Evolutionary conservation across 35 echinoderm and acorn worm species (phyloP), one percentile per base, ranked within the genome.

Genomic region (Ophiothrix spiculata): DNA sequence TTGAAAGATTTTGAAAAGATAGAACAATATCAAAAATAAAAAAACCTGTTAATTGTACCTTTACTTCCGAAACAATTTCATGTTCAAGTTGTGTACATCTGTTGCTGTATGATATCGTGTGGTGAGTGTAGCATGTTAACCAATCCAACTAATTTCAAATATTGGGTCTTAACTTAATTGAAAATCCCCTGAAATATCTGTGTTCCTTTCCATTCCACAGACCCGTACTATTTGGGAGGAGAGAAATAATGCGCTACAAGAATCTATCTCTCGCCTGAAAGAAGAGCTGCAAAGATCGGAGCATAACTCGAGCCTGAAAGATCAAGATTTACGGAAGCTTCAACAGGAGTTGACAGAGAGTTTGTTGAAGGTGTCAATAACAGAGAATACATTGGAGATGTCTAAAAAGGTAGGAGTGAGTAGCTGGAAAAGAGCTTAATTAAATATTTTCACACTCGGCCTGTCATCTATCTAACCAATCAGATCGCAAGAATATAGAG

Each of bases 331-430:
- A 23, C 82, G 90, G 77, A 35, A 80, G 32, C 64, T 92, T 4
- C 96, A 94, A 75, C 92, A 94, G 88, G 88, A 99, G 42, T 76
- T 99, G 42, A 91, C 83, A 37, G 92, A 99, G 32, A 69, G 85
- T 23, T 75, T 91, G 32, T 86, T 75, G 19, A 99, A 99, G 63
- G 75, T 91, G n/a, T 94, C 89, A 15, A 83, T 91, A 37, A 81
- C 96, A 36, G 96, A 99, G 78, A 87, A 92, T 15, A 90, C 89
- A 45, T 56, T 94, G 35, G 86, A 86, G 23, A 78, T 91, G 34
- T 31, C 80, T 28, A 90, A 79, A 49, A 99, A 99, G 92, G 96
- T 99, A 82, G 69, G 45, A 11, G 37, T 36, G n/a, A 38, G 28
- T 80, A 75, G 4, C 29, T 80, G 14, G 17, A 14, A 34, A 78